These are phyloP conservation scores for Myioborus miniatus DNA, from an alignment of 2,797 vertebrate genomes.

Conservation along the genomic window DNA sequence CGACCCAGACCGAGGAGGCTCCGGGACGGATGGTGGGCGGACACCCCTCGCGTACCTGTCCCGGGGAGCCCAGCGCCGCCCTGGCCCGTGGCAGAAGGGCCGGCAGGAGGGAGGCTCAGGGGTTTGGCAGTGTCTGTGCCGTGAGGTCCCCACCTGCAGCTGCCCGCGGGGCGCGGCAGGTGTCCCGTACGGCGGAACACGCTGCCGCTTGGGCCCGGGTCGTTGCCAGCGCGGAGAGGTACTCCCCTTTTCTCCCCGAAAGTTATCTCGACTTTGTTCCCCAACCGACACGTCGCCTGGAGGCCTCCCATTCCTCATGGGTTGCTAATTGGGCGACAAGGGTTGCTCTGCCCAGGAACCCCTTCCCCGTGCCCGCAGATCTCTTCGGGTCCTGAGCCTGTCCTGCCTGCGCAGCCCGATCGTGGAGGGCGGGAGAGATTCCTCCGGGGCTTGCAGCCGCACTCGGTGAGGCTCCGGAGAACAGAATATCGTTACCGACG, in stretches of 20 bases:
- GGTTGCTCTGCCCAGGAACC: not conserved
- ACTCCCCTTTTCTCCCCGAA: not conserved
- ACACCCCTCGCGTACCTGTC: not conserved
- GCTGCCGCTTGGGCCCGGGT: not conserved
- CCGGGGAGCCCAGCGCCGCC: too few species aligned
- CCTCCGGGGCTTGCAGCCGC: not conserved
- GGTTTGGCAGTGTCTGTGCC: fast-evolving
- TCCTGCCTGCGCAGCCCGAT: not conserved
- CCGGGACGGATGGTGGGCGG: not conserved
- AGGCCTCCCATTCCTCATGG: fast-evolving
- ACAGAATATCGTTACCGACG: too few species aligned
- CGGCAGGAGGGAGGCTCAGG: not conserved
- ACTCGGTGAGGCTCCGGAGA: not conserved
- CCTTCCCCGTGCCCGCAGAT: not conserved
- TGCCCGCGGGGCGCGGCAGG: not conserved
- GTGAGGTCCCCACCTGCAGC: not conserved
- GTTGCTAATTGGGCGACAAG: too few species aligned
- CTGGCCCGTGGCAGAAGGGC: not conserved
- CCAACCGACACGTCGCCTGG: fast-evolving
- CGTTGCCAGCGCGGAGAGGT: not conserved
- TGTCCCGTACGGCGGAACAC: not conserved
- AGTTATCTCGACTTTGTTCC: not conserved
- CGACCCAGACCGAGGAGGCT: not conserved
- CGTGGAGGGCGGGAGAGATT: too few species aligned
- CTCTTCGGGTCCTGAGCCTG: too few species aligned